A percentile compares a stretch with the other conserved stretches of the same genome.
These are phyloP conservation scores for Drosophila lacertosa DNA, from an alignment of 1,140 invertebrate genomes.

Conservation along the genomic window DNA sequence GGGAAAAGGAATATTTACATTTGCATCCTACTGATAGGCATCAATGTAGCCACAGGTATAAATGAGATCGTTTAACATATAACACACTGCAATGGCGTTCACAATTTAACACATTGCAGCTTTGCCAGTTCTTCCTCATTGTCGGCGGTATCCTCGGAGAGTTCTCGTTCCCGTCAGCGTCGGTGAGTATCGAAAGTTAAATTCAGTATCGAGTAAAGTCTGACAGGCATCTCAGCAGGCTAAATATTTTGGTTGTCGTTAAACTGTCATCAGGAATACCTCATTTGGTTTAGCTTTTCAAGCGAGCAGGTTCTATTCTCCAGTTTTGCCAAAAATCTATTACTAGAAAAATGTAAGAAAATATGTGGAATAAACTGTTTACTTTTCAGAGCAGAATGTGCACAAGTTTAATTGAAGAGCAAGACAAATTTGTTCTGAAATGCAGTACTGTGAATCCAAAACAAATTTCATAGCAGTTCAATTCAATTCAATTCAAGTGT, in stretches of 20 bases:
- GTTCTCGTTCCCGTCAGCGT: conserved; percentile 23
- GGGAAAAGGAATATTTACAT: conserved; percentile 32
- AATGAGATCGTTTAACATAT: not conserved
- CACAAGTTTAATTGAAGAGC: conserved; percentile 2
- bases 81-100: not conserved
- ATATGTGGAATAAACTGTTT: conserved; percentile 13
- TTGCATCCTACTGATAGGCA: conserved; percentile 9
- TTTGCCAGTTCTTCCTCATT: conserved; percentile 1
- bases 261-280: conserved; percentile 40
- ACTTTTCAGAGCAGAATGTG: conserved; percentile 5
- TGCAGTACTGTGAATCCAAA: conserved; percentile 5
- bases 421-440: conserved; percentile 21
- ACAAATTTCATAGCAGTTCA: conserved; percentile 27
- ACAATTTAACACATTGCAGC: conserved; percentile 9
- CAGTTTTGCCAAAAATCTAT: conserved; percentile 25
- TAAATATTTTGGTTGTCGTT: conserved; percentile 1
- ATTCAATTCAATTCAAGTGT: conserved; percentile 26
- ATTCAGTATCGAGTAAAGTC: conserved; percentile 16
- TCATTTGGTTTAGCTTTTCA: conserved; percentile 49
- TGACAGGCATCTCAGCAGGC: conserved; percentile 16
- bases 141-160: conserved; percentile 20
- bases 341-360: conserved; percentile 20
- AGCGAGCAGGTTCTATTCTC: conserved; percentile 38
- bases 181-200: conserved; percentile 30
- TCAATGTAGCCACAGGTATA: conserved; percentile 23